Conservation (phyloP, 2,888 invertebrate species). For the Dilophus febrilis region DNA sequence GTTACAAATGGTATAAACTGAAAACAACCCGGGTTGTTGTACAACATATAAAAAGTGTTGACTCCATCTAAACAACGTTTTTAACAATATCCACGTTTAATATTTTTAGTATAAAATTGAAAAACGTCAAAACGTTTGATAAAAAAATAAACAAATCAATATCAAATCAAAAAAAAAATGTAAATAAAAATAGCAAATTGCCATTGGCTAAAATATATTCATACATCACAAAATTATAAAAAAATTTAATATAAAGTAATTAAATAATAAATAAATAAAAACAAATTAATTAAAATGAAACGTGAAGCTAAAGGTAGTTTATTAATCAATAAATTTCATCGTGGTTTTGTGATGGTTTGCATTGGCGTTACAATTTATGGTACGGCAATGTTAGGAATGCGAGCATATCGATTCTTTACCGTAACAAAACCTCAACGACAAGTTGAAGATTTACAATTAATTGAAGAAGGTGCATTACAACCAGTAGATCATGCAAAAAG, state of each 20-base stretch:
- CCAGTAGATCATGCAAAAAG: conserved; percentile 24
- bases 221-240: not conserved
- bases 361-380: conserved; percentile 37
- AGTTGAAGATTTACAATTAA: conserved; percentile 28
- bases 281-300: conserved; percentile 21
- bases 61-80: no score
- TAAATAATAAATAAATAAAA: not conserved
- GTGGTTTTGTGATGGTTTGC: conserved; percentile 36
- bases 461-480: conserved; percentile 29
- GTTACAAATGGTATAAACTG: no score
- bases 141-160: no score
- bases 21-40: no score
- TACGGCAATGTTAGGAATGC: conserved; percentile 29
- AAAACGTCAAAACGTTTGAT: no score
- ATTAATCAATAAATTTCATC: conserved; percentile 34
- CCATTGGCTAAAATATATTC: not conserved
- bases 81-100: no score
- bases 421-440: conserved; percentile 31
- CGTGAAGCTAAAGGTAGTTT: conserved; percentile 22
- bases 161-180: no score
- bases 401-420: conserved; percentile 33
- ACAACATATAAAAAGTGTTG: no score
- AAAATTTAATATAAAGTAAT: not conserved
- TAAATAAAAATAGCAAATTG: no score
- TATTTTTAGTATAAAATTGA: no score